phyloP scores from a whole-genome alignment of 2,888 invertebrate species.

The Tenthredo notha region DNA sequence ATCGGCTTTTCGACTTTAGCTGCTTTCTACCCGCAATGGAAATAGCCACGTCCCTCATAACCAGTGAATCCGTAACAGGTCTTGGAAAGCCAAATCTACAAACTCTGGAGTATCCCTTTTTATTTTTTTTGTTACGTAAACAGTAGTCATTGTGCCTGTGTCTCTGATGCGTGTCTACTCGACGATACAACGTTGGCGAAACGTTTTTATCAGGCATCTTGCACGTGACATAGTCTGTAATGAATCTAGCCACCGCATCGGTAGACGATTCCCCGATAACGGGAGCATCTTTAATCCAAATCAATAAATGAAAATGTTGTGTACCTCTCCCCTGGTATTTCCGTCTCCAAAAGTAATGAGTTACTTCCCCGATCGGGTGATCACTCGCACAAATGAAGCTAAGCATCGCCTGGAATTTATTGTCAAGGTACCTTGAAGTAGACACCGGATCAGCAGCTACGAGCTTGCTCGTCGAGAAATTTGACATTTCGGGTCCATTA shows the following conservation, averaged over 20 bases:
- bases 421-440: slow-evolving; percentile 67
- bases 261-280: slow-evolving; percentile 60
- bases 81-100: slow-evolving; percentile 67
- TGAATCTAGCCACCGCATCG: slow-evolving; percentile 65
- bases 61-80: slow-evolving; percentile 60
- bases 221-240: slow-evolving; percentile 64
- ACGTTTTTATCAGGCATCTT: slow-evolving; percentile 62
- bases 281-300: slow-evolving; percentile 68
- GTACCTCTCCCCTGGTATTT: slow-evolving; percentile 66
- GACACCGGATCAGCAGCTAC: slow-evolving; percentile 70
- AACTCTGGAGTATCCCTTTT: slow-evolving; percentile 56
- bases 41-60: slow-evolving; percentile 60
- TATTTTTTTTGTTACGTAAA: slow-evolving; percentile 65
- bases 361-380: slow-evolving; percentile 62
- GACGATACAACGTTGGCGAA: slow-evolving; percentile 62
- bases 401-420: slow-evolving; percentile 67
- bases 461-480: slow-evolving; percentile 64
- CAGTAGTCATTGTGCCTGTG: slow-evolving; percentile 69
- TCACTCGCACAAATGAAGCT: slow-evolving; percentile 65
- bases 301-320: slow-evolving; percentile 64
- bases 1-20: slow-evolving; percentile 61
- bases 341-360: slow-evolving; percentile 63
- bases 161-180: slow-evolving; percentile 64
- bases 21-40: slow-evolving; percentile 62
- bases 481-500: slow-evolving; percentile 62